Conservation (phyloP, 2,797 vertebrate genomes). For the Tachyglossus aculeatus region DNA sequence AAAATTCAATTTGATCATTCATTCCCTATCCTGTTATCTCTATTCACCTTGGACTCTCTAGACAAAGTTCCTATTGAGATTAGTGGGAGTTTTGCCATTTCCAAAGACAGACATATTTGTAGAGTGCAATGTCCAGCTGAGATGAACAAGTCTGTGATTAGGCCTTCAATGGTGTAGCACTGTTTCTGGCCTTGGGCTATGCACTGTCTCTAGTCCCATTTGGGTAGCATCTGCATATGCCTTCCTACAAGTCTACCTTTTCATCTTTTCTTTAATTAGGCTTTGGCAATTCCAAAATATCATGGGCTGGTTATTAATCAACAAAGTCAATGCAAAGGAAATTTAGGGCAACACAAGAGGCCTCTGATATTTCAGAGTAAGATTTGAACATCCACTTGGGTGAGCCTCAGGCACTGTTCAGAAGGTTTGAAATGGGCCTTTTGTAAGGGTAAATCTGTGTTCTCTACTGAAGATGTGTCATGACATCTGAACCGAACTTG, state of each 20-base stretch:
- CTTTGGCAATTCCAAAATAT: slow-evolving; percentile 17
- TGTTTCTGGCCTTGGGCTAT: no score
- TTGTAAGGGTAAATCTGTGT: slow-evolving; percentile 37
- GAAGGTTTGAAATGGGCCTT: slow-evolving; percentile 44
- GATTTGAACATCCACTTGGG: slow-evolving; percentile 38
- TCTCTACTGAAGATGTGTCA: slow-evolving; percentile 43
- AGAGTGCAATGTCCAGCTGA: not conserved
- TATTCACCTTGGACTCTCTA: not conserved
- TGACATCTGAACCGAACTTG: slow-evolving; percentile 36
- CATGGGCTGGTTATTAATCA: slow-evolving; percentile 38
- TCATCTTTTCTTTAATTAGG: slow-evolving; percentile 16
- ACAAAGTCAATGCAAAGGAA: slow-evolving; percentile 41
- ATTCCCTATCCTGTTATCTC: not conserved
- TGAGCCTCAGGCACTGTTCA: slow-evolving; percentile 49
- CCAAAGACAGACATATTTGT: not conserved
- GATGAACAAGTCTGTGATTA: not conserved
- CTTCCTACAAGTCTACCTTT: not conserved
- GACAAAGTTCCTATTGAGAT: not conserved
- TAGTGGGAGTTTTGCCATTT: not conserved
- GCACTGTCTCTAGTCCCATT: no score
- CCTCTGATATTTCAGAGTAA: slow-evolving; percentile 53
- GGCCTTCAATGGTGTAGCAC: not conserved
- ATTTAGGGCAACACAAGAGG: slow-evolving; percentile 29
- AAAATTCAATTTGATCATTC: not conserved
- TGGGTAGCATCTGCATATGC: not conserved